phyloP scores from a whole-genome alignment of 2,797 vertebrate species.

The Rhinichthys osculus region DNA sequence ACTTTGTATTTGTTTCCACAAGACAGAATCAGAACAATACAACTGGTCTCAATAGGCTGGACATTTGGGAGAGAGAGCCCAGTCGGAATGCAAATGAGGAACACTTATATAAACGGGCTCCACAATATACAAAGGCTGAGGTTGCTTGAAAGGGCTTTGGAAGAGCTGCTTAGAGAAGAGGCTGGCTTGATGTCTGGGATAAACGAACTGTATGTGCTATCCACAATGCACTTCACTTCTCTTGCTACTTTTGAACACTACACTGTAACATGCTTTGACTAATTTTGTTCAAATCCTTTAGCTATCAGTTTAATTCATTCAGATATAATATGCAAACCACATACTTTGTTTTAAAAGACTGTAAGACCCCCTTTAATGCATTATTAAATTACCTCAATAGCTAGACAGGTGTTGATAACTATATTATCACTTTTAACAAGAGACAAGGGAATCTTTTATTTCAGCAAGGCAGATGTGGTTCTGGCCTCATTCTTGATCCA shows the following conservation, averaged over 20 bases:
- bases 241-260: not conserved
- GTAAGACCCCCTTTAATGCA: slow-evolving; percentile 12
- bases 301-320: not conserved
- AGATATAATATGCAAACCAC: not conserved
- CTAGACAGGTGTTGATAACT: slow-evolving; percentile 54
- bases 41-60: slow-evolving; percentile 48
- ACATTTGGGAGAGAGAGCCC: slow-evolving; percentile 48
- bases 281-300: not conserved
- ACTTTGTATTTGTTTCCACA: slow-evolving; percentile 50
- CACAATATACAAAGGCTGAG: slow-evolving; percentile 47
- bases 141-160: slow-evolving; percentile 39
- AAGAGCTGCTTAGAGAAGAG: slow-evolving; percentile 31
- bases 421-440: slow-evolving; percentile 43
- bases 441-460: slow-evolving; percentile 38
- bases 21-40: slow-evolving; percentile 59
- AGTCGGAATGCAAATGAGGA: slow-evolving; percentile 58
- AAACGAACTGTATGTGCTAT: not conserved
- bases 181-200: slow-evolving; percentile 34
- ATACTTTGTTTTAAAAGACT: slow-evolving; percentile 32
- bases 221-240: not conserved
- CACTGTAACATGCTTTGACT: not conserved
- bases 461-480: slow-evolving; percentile 46
- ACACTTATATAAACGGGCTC: slow-evolving; percentile 48
- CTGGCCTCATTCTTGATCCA: slow-evolving; percentile 40
- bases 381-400: slow-evolving; percentile 46